Percentiles rank a stretch among this genome's conserved stretches.
Evolutionary conservation across 1,140 invertebrate genomes (phyloP).

Genomic region (Tetragonula clypearis): DNA sequence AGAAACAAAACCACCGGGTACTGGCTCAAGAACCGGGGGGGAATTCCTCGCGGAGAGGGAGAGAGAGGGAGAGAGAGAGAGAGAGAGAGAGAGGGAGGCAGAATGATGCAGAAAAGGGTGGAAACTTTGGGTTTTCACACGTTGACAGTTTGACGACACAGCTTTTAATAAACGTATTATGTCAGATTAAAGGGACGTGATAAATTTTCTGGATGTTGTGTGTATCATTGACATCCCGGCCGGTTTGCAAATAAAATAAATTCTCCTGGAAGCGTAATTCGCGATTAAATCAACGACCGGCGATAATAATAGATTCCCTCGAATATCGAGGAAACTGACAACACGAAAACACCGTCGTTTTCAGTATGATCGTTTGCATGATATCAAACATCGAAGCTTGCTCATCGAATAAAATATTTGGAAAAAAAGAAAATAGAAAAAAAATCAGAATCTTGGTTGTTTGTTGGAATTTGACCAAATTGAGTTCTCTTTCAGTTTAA

Average conservation of each 20-base stretch:
- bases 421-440: too few species aligned
- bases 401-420: too few species aligned
- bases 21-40: too few species aligned
- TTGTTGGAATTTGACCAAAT: too few species aligned
- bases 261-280: background rate
- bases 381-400: too few species aligned
- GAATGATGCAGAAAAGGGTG: too few species aligned
- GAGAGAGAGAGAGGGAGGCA: background rate
- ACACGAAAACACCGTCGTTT: background rate
- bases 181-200: background rate
- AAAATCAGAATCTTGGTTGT: too few species aligned
- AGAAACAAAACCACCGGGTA: too few species aligned
- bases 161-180: constrained; percentile 20
- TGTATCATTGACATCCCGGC: background rate
- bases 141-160: background rate
- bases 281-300: constrained; percentile 1
- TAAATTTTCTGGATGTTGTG: constrained; percentile 2
- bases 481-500: too few species aligned
- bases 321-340: constrained; percentile 6
- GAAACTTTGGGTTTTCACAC: background rate
- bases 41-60: too few species aligned
- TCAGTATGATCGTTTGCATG: background rate
- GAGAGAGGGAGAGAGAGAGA: too few species aligned
- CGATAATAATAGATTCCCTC: background rate
- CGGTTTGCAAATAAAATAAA: constrained; percentile 3